Evolutionary conservation across 2,113 vertebrate species (phyloP), one percentile per base, ranked within the genome.

Genomic region (Brevimyrus niger): DNA sequence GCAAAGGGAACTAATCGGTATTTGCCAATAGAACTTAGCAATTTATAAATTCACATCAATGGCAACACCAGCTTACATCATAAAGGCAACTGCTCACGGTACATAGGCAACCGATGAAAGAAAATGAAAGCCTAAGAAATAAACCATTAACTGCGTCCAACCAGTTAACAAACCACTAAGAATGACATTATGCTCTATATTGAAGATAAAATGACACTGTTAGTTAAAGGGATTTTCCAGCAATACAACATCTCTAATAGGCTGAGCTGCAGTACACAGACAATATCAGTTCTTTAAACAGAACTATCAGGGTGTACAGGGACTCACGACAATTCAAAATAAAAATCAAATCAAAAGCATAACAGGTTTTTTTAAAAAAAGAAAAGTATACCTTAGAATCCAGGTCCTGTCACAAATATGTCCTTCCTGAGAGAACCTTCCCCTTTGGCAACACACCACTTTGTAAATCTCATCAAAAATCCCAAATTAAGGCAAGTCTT

Each of bases 271-370:
- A 42, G 47, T 88, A 88, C 86, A 87, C 88, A 86, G 92, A 95
- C 93, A 96, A 94, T 96, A 91, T 91, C 94, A 96, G 97, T 97
- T 98, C 97, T 98, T 99, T 96, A 97, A 99, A 99, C 97, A 99
- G 97, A 98, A 98, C 98, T 95, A 91, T 61, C 89, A 90, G 92
- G 88, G 80, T 88, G 93, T 94, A 95, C 90, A 92, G 58, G 89
- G 91, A 92, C 92, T 91, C 92, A 93, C 91, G 91, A 91, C 90
- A 89, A 92, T 91, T 90, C 65, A 90, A 90, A 87, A 92, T 87
- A 58, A 69, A 42, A 84, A 51, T n/a, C 46, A 89, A 89, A 91
- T 92, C 93, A 53, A 31, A 92, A 89, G 91, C 90, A 31, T 27
- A 31, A 86, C 15, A 51, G 48, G 15, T 19, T 13, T 21, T 19